A percentile compares a stretch with the other conserved stretches of the same genome.
Evolutionary conservation across 2,888 invertebrate species (phyloP).

Genomic region (Ennomos quercinarius): DNA sequence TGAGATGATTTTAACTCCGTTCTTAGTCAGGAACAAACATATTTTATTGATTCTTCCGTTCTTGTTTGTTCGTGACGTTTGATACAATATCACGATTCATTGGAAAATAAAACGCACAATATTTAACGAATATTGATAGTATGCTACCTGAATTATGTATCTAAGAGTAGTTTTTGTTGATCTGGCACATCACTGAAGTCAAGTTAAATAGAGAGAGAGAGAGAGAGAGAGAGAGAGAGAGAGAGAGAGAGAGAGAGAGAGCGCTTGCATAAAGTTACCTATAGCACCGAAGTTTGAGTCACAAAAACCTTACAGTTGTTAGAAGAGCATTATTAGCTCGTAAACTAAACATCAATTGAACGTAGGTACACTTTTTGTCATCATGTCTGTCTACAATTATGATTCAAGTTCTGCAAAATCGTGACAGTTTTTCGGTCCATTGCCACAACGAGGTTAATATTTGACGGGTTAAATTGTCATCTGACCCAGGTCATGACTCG

Average conservation of each 20-base stretch:
- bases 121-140: conserved; percentile 3
- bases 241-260: too few relatives aligned
- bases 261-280: conserved; percentile 5
- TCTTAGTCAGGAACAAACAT: conserved; percentile 31
- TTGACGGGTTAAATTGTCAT: conserved; percentile 24
- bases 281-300: conserved; percentile 1
- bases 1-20: conserved; percentile 52
- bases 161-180: conserved; percentile 7
- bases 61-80: conserved; percentile 11
- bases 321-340: conserved; percentile 19
- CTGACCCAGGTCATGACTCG: conserved; percentile 27
- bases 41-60: conserved; percentile 34
- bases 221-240: too few relatives aligned
- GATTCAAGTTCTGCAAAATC: conserved; percentile 32
- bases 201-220: too few relatives aligned
- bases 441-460: conserved; percentile 26
- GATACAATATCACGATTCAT: conserved; percentile 6
- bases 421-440: conserved; percentile 39
- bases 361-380: conserved; percentile 23
- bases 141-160: conserved; percentile 4
- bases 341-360: conserved; percentile 9
- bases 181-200: conserved; percentile 10
- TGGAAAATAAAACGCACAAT: not conserved
- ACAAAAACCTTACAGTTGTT: conserved; percentile 23
- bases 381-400: conserved; percentile 22